Evolutionary conservation across 2,888 invertebrate species (phyloP).

Genomic region (Lapara coniferarum): DNA sequence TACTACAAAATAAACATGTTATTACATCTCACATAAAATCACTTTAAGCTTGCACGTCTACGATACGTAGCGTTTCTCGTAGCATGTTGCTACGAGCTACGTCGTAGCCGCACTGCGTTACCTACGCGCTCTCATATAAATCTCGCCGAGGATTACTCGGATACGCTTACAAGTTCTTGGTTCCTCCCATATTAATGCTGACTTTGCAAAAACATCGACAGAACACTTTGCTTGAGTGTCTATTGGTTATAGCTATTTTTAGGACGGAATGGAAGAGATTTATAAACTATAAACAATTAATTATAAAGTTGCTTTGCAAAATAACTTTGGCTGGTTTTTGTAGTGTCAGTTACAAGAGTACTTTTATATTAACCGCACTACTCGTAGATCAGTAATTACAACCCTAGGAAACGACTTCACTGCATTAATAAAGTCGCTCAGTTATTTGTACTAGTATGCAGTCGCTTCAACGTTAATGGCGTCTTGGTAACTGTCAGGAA

Average conservation of each 20-base stretch:
- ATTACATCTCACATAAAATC: slow-evolving; percentile 47
- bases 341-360: no score
- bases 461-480: slow-evolving; percentile 57
- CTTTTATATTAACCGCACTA: no score
- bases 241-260: background rate
- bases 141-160: slow-evolving; percentile 69
- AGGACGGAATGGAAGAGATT: background rate
- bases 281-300: no score
- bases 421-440: slow-evolving; percentile 45
- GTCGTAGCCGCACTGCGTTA: slow-evolving; percentile 69
- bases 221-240: background rate
- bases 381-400: background rate
- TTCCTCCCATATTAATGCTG: slow-evolving; percentile 65
- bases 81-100: slow-evolving; percentile 51
- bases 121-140: slow-evolving; percentile 70
- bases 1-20: slow-evolving; percentile 48
- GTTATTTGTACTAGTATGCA: slow-evolving; percentile 58
- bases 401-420: slow-evolving; percentile 16
- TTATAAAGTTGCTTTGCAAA: no score
- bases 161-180: slow-evolving; percentile 70
- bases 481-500: slow-evolving; percentile 52
- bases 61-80: slow-evolving; percentile 42
- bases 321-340: no score
- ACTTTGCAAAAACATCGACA: slow-evolving; percentile 27
- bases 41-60: slow-evolving; percentile 57